Evolutionary conservation across 2,113 vertebrate genomes (phyloP).

Genomic region (Zapornia atra): DNA sequence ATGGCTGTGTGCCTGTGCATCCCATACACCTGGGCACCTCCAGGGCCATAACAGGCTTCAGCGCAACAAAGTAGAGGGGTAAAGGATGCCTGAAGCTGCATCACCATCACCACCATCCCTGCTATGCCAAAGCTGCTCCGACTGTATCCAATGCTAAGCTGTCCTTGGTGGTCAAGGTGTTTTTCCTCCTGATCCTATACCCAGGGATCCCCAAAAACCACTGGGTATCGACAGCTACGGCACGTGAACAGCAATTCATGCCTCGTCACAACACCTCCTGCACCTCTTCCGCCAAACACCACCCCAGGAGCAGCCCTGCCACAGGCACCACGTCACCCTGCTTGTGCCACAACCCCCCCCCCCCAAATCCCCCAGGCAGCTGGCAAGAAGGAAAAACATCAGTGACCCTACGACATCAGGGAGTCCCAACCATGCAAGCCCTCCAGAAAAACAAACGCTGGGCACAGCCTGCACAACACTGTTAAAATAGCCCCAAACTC

Average conservation of each 20-base stretch:
- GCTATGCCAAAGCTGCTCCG: fast-evolving
- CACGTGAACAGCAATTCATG: fast-evolving
- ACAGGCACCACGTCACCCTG: not conserved
- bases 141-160: not conserved
- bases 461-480: fast-evolving
- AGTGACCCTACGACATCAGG: not conserved
- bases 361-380: not conserved
- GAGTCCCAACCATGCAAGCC: not conserved
- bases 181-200: not conserved
- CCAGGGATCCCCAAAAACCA: not conserved
- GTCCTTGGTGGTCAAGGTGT: fast-evolving
- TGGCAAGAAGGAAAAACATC: not conserved
- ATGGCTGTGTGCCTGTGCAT: not conserved
- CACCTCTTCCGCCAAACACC: fast-evolving
- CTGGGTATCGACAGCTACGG: not conserved
- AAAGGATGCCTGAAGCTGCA: fast-evolving
- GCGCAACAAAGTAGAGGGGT: fast-evolving
- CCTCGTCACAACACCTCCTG: fast-evolving
- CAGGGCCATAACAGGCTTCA: not conserved
- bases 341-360: not conserved
- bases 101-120: fast-evolving
- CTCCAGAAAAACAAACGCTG: not conserved
- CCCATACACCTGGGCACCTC: not conserved
- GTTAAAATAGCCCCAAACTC: not conserved
- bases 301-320: not conserved